Percentiles rank a stretch among this genome's conserved stretches.
These are phyloP conservation scores for Gymnogyps californianus DNA, from an alignment of 2,113 vertebrate genomes.

Conservation along the genomic window DNA sequence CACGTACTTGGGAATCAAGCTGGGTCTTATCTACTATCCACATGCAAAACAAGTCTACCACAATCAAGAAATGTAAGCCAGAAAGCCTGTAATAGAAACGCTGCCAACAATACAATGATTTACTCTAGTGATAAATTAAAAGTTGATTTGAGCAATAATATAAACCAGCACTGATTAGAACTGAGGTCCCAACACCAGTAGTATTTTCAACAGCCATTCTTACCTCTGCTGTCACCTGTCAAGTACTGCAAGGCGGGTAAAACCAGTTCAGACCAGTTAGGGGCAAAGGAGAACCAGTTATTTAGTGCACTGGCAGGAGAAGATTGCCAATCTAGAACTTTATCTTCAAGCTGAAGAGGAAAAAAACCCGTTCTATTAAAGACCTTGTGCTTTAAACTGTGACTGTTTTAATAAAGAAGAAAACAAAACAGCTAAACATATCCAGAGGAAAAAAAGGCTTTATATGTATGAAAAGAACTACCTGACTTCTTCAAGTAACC, in stretches of 20 bases:
- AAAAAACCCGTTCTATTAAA: neutral
- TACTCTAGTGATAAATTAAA: neutral
- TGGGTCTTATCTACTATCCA: neutral
- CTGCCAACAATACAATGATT: neutral
- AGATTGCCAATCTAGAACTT: conserved; percentile 89
- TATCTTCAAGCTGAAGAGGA: conserved; percentile 87
- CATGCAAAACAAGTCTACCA: neutral
- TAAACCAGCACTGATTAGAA: neutral
- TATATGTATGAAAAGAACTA: neutral
- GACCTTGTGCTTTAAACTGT: neutral
- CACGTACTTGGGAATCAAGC: neutral
- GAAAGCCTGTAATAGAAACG: fast-evolving
- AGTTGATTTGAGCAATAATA: neutral
- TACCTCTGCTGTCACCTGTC: conserved; percentile 89
- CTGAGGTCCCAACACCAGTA: neutral
- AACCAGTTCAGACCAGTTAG: conserved; percentile 94
- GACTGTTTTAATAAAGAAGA: neutral
- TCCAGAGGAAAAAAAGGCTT: neutral
- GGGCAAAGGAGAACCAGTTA: conserved; percentile 87
- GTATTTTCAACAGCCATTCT: neutral
- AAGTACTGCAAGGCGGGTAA: conserved; percentile 91
- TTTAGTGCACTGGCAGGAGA: conserved; percentile 92
- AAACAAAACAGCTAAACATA: neutral
- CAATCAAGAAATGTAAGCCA: neutral
- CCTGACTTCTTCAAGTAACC: neutral